Conservation (phyloP, 2,888 invertebrate genomes). For the Apoda limacodes region DNA sequence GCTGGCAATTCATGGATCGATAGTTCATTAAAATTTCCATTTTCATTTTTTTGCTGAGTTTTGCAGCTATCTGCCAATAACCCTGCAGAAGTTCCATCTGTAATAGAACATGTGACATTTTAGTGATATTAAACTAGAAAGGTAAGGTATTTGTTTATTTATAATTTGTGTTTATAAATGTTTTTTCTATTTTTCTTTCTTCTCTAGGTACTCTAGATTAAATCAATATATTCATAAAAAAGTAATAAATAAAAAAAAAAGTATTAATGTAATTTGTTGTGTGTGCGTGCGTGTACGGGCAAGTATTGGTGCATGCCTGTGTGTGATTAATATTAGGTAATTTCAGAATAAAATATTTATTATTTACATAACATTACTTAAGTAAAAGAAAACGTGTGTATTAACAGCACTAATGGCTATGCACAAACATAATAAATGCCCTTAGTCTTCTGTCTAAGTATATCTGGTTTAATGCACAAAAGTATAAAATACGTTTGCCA, state of each 20-base stretch:
- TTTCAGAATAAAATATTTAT: slow-evolving; percentile 1
- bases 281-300: slow-evolving; percentile 1
- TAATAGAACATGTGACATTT: slow-evolving; percentile 7
- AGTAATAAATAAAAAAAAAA: slow-evolving; percentile 3
- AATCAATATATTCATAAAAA: too few relatives aligned
- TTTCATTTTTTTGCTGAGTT: too few relatives aligned
- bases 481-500: slow-evolving; percentile 6
- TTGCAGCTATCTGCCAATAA: slow-evolving; percentile 5
- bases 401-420: slow-evolving; percentile 6
- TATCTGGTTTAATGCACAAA: slow-evolving; percentile 4
- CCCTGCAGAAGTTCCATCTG: slow-evolving; percentile 4
- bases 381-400: slow-evolving; percentile 6
- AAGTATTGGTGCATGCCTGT: neutral
- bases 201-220: too few relatives aligned
- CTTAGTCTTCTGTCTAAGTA: slow-evolving; percentile 5
- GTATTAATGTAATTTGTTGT: slow-evolving; percentile 1
- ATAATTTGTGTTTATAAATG: slow-evolving; percentile 1
- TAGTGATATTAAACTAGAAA: slow-evolving; percentile 5
- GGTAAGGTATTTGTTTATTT: slow-evolving; percentile 2
- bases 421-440: slow-evolving; percentile 6
- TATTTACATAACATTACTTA: slow-evolving; percentile 1
- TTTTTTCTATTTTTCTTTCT: too few relatives aligned
- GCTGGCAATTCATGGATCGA: too few relatives aligned
- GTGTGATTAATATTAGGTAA: neutral
- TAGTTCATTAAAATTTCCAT: too few relatives aligned